A percentile compares a stretch with the other conserved stretches of the same genome.
Evolutionary conservation across 2,888 invertebrate genomes (phyloP).

Genomic region (Lamellibrachia columna): DNA sequence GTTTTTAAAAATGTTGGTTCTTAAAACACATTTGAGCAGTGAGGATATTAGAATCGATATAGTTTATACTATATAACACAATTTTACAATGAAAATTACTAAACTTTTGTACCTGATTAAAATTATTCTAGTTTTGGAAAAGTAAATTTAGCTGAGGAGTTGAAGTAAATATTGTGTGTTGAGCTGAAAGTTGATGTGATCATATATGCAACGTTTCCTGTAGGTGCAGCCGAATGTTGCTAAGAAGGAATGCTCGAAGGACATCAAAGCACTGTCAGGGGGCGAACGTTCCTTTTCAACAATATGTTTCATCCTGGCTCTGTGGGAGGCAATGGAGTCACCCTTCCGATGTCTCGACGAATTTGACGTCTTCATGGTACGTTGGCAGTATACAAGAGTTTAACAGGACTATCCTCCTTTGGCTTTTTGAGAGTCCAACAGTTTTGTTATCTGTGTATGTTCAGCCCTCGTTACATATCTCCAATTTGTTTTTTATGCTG

Average conservation of each 20-base stretch:
- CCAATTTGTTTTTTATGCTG: too few relatives aligned
- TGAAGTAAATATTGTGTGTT: background rate
- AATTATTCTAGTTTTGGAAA: background rate
- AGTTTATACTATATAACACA: background rate
- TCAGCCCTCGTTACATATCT: too few relatives aligned
- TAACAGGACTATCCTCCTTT: background rate
- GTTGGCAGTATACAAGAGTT: background rate
- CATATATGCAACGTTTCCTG: conserved; percentile 13
- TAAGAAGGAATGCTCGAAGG: conserved; percentile 48
- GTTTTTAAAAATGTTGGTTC: too few relatives aligned
- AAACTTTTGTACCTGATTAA: background rate
- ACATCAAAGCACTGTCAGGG: conserved; percentile 79
- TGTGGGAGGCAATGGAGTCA: conserved; percentile 91
- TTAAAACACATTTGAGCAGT: background rate
- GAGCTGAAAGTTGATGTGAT: background rate
- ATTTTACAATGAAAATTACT: background rate
- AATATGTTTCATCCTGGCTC: conserved; percentile 88
- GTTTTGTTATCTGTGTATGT: too few relatives aligned
- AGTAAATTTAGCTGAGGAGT: background rate
- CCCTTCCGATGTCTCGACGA: conserved; percentile 96
- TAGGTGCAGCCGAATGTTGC: conserved; percentile 50
- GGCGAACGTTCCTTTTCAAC: conserved; percentile 97
- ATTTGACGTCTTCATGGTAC: conserved; percentile 95
- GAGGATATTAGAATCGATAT: background rate
- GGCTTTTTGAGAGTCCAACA: background rate